phyloP scores from a whole-genome alignment of 1,140 invertebrate genomes.

The Pemphigus obesinymphae region DNA sequence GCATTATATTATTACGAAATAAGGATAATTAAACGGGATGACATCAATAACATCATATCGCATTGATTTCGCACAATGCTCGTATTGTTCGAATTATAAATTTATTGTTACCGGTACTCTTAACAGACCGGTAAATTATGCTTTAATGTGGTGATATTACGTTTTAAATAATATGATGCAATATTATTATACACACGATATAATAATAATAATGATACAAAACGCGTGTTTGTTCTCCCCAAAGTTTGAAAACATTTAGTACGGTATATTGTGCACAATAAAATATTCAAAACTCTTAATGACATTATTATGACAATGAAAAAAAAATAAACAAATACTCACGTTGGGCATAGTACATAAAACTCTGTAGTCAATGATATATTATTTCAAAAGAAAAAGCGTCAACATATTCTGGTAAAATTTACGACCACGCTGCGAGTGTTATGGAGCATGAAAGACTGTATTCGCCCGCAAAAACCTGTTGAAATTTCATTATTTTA shows the following conservation, averaged over 20 bases:
- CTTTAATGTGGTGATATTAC: neutral
- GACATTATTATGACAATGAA: neutral
- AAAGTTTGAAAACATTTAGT: neutral
- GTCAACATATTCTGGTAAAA: constrained; percentile 2
- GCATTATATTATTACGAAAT: no score
- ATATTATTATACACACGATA: neutral
- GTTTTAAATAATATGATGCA: neutral
- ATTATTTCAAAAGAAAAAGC: neutral
- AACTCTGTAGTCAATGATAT: neutral
- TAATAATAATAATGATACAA: neutral
- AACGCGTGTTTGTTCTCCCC: neutral
- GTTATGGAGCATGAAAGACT: neutral
- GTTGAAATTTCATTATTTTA: no score
- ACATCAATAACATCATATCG: no score
- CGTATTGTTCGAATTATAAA: neutral
- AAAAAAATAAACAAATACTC: neutral
- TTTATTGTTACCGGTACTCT: neutral
- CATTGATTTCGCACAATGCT: neutral
- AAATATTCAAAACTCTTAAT: constrained; percentile 18
- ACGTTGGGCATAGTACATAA: neutral
- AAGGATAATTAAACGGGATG: no score
- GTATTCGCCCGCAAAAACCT: neutral
- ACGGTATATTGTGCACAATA: neutral
- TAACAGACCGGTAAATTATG: neutral
- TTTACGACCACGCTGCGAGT: neutral